Base-by-base conservation (phyloP, 2,113 vertebrate genomes). In the Gasterosteus nipponicus region DNA sequence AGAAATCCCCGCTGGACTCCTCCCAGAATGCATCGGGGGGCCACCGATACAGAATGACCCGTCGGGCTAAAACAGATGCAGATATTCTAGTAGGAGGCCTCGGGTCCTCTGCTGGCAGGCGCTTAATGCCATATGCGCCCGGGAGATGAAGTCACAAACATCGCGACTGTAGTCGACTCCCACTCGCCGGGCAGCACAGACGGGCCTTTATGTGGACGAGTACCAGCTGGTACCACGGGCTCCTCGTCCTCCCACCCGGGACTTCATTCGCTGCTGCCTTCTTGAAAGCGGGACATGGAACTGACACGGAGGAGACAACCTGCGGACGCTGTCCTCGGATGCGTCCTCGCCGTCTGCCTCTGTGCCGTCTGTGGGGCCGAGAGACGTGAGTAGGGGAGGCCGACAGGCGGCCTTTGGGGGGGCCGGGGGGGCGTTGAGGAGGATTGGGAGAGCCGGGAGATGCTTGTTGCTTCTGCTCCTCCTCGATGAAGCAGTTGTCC, bases 91-190 rank as follows among this genome's bases (percentile, higher is more conserved):
- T 94, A 85, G 93, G 90, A 92, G 93, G 91, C 83, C 69, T 86
- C 73, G 38, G 84, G 87, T 90, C 90, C 69, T 75, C 77, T 80
- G 86, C 84, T 91, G 90, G 86, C 88, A 84, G 87, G 88, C 89
- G 78, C 88, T 84, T 77, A 57, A 80, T 87, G 90, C 90, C 88
- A 89, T 90, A 89, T 92, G 92, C 75, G 85, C 65, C 77, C 69
- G 82, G 89, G 87, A 93, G 90, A 92, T 92, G 90, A 94, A 92
- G 93, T 94, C 93, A 94, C 93, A 94, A 92, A 94, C 92, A 89
- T 88, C 77, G 90, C 86, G n/a, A 86, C 90, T 91, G 91, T 92
- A 93, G 91, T 92, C 84, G 75, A 91, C 92, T 92, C 91, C 94
- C 92, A 93, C 92, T 92, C 78, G 65, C 80, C 73, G 74, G 82